phyloP scores from a whole-genome alignment of 2,113 vertebrate genomes.

The Eptesicus fuscus region DNA sequence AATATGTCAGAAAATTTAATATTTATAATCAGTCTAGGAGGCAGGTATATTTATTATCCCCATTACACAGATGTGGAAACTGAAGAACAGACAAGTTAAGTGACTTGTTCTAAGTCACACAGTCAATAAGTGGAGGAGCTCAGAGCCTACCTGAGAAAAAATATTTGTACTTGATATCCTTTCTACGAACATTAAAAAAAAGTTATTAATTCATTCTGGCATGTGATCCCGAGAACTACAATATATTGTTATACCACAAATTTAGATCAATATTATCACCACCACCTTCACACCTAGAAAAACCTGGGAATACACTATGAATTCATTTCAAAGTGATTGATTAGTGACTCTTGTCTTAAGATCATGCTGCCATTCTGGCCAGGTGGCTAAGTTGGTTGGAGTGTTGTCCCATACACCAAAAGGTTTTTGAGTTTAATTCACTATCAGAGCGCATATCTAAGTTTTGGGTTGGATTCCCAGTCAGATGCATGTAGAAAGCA shows the following conservation, averaged over 20 bases:
- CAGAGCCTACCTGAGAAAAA: not conserved
- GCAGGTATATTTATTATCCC: not conserved
- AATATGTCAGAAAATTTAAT: not conserved
- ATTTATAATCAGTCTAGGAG: not conserved
- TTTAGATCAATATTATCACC: not conserved
- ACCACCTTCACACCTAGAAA: not conserved
- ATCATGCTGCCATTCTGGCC: not conserved
- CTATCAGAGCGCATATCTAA: not conserved
- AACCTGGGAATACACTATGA: not conserved
- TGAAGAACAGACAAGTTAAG: not conserved
- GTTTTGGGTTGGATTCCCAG: not conserved
- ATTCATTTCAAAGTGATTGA: conserved; percentile 22
- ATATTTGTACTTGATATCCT: not conserved
- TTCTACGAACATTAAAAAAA: not conserved
- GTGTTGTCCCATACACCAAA: not conserved
- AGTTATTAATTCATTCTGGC: not conserved
- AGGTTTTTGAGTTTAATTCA: not conserved
- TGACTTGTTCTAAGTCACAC: not conserved
- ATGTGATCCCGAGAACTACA: not conserved
- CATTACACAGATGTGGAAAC: not conserved
- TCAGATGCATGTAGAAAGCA: not conserved
- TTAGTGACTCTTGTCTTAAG: not conserved
- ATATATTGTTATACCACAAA: not conserved
- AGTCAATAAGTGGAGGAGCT: not conserved
- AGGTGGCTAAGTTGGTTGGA: not conserved